Evolutionary conservation across 2,888 invertebrate species (phyloP).

Genomic region (Eupelmus urozonus): DNA sequence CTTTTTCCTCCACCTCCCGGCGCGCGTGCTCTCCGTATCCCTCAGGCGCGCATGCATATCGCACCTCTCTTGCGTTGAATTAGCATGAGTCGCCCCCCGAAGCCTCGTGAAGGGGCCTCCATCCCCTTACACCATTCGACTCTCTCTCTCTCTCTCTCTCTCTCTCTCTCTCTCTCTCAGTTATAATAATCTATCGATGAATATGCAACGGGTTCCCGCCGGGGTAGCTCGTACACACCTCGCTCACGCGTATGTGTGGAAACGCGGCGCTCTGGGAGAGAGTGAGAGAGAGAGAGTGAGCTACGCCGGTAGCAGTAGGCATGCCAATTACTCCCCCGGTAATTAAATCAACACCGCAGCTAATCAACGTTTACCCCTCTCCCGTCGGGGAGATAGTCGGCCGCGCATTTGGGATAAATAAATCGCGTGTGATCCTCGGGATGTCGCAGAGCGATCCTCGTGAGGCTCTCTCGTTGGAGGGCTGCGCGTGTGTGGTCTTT

Average conservation of each 20-base stretch:
- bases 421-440: constrained; percentile 46
- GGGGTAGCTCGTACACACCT: constrained; percentile 1
- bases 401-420: constrained; percentile 58
- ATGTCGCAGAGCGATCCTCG: not conserved
- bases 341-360: constrained; percentile 76
- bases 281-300: constrained; percentile 55
- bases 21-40: not conserved
- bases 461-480: too few species aligned
- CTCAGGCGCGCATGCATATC: not conserved
- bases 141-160: constrained; percentile 8
- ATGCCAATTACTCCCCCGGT: constrained; percentile 75
- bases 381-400: constrained; percentile 60
- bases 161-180: constrained; percentile 20
- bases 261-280: constrained; percentile 45
- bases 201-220: constrained; percentile 70
- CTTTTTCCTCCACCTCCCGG: not conserved
- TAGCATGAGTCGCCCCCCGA: constrained; percentile 43
- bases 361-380: constrained; percentile 70
- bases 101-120: constrained; percentile 27
- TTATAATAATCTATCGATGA: constrained; percentile 72
- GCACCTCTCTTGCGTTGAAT: constrained; percentile 37
- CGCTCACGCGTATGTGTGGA: constrained; percentile 22
- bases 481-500: not conserved
- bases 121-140: not conserved
- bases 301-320: constrained; percentile 65